These are phyloP conservation scores for Scaptomyza polygonia DNA, from an alignment of 2,888 invertebrate genomes.

Conservation along the genomic window DNA sequence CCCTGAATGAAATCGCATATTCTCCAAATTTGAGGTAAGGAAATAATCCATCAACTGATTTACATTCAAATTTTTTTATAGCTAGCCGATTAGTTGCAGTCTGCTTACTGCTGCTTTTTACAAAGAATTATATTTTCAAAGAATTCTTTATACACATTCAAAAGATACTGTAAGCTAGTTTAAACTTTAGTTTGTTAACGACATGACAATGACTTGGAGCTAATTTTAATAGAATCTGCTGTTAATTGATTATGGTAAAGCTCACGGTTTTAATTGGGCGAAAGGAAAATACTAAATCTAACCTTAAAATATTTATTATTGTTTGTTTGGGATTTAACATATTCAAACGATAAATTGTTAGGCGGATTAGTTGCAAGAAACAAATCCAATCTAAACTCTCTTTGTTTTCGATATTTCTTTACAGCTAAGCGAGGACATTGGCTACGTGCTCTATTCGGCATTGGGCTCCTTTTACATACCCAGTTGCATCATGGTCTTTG, in stretches of 20 bases:
- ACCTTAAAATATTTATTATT: background rate
- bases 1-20: constrained; percentile 12
- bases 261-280: too few relatives aligned
- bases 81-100: background rate
- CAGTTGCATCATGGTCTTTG: constrained; percentile 99
- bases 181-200: too few relatives aligned
- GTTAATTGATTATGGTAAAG: background rate
- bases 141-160: too few relatives aligned
- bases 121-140: too few relatives aligned
- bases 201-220: background rate
- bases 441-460: constrained; percentile 98
- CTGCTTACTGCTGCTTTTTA: background rate
- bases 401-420: constrained; percentile 74
- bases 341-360: constrained; percentile 9
- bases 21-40: background rate
- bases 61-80: background rate
- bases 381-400: constrained; percentile 19
- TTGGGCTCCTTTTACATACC: constrained; percentile 99
- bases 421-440: constrained; percentile 97
- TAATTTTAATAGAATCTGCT: background rate
- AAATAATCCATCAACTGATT: constrained; percentile 7
- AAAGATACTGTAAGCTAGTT: too few relatives aligned
- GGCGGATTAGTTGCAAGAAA: background rate
- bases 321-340: constrained; percentile 8
- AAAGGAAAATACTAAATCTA: background rate